Evolutionary conservation across 1,140 invertebrate species (phyloP).

Genomic region (Galleria mellonella): DNA sequence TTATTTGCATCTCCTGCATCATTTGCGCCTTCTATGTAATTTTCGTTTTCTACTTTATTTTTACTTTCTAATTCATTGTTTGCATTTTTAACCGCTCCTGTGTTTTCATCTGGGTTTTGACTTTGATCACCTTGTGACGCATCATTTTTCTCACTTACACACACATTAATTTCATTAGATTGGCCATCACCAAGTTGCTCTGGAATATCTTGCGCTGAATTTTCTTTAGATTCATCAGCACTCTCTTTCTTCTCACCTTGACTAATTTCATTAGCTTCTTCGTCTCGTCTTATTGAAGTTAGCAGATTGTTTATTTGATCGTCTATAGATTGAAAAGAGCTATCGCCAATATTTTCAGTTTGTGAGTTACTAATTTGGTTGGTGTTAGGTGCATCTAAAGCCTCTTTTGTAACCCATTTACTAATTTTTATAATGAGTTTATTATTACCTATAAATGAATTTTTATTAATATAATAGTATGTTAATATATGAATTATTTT

Average conservation of each 20-base stretch:
- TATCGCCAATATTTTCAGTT: background rate
- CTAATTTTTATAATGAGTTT: conserved; percentile 22
- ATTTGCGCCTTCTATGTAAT: background rate
- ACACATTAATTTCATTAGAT: too few relatives aligned
- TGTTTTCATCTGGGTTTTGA: too few relatives aligned
- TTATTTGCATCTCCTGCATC: too few relatives aligned
- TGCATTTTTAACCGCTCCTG: too few relatives aligned
- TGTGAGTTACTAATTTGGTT: background rate
- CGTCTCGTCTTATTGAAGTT: conserved; percentile 23
- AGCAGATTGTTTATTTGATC: conserved; percentile 38
- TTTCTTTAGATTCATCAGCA: too few relatives aligned
- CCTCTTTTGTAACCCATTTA: background rate
- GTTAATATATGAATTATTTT: background rate
- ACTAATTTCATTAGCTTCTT: conserved; percentile 7
- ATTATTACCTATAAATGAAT: conserved; percentile 20
- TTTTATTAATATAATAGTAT: conserved; percentile 1
- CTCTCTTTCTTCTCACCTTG: background rate
- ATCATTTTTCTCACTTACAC: too few relatives aligned
- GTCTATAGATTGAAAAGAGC: conserved; percentile 11
- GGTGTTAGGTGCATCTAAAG: background rate
- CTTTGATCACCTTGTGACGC: too few relatives aligned
- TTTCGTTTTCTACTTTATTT: background rate
- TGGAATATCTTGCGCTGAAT: too few relatives aligned
- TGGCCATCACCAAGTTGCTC: too few relatives aligned
- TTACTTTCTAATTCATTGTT: too few relatives aligned